phyloP scores from a whole-genome alignment of 2,888 invertebrate species.

The Terebella lapidaria region DNA sequence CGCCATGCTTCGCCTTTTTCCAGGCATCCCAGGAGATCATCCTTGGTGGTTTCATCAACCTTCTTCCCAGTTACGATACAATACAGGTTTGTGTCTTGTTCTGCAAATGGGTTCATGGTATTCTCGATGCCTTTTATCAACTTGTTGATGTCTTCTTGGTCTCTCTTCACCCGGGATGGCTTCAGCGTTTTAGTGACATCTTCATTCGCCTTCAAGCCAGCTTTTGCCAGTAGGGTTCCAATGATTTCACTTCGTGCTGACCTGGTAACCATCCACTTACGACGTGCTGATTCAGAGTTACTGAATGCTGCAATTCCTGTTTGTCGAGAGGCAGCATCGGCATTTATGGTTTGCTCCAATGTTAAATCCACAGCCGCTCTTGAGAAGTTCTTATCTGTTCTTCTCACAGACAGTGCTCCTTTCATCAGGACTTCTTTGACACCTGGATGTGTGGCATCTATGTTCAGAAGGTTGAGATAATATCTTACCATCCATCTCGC shows the following conservation, averaged over 20 bases:
- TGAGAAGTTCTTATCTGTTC: constrained; percentile 18
- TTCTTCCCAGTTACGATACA: constrained; percentile 8
- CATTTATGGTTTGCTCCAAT: constrained; percentile 20
- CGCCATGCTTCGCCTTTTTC: constrained; percentile 11
- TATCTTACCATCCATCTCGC: constrained; percentile 25
- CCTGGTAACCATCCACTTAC: constrained; percentile 1
- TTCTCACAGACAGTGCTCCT: constrained; percentile 17
- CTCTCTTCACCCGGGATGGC: constrained; percentile 6
- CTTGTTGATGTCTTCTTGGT: constrained; percentile 13
- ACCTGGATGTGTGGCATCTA: constrained; percentile 17
- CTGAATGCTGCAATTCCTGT: constrained; percentile 16
- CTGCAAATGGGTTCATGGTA: constrained; percentile 12
- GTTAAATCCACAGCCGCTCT: constrained; percentile 15
- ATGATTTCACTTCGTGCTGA: constrained; percentile 6
- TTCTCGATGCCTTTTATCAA: constrained; percentile 13
- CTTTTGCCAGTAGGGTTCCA: constrained; percentile 4
- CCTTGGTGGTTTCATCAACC: constrained; percentile 1
- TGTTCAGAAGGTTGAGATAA: too few relatives aligned
- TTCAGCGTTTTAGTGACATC: constrained; percentile 8
- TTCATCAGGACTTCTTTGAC: constrained; percentile 8
- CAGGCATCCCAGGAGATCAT: constrained; percentile 6
- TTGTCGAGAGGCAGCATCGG: constrained; percentile 16
- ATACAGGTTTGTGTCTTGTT: constrained; percentile 2
- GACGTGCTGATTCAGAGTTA: constrained; percentile 8
- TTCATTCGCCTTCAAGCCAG: constrained; percentile 6